Evolutionary conservation across 1,140 invertebrate species (phyloP), one percentile per base, ranked within the genome.

Genomic region (Solen grandis): DNA sequence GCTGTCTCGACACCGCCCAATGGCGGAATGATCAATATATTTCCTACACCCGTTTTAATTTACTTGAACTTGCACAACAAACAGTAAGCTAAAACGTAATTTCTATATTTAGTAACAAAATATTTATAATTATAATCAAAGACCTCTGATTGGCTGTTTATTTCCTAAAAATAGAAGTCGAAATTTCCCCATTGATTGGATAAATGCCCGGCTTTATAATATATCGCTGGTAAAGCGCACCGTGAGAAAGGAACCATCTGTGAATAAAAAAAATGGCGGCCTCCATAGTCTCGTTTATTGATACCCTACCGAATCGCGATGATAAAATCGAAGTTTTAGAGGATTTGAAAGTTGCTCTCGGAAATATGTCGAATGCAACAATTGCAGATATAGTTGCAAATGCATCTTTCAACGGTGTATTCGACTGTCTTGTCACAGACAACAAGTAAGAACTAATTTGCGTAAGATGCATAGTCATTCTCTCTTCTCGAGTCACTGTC

Each of bases 371-470:
- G 29, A 60, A 55, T 31, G 33, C 50, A 22, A 46, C 75, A 41
- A 59, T 78, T 38, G 52, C 52, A 4, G 65, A 54, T 27, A 63
- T 78, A 41, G 65, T 68, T 78, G 75, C 65, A 4, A 78, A 78
- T 78, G 75, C 69, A 16, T 78, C 75, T 38, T 78, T 78, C 27
- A 78, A 46, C 52, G 50, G 62, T 69, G 75, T 78, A 5, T 78
- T 78, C 46, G 75, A 78, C 52, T 78, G 75, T 78, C 75, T 78
- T 38, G 52, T 62, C 8, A 78, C 75, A 29, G 63, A 78, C 14
- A 69, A 69, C 25, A 41, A 52, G 75, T 78, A 31, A 65, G 55
- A n/a, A n/a, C n/a, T n/a, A n/a, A n/a, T n/a, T 55, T 27, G 29
- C n/a, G 13, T 68, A 68, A 63, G 41, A 1, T 78, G 75, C 75